Evolutionary conservation across 2,888 invertebrate species (phyloP), one percentile per base, ranked within the genome.

Genomic region (Chrysomela aeneicollis): DNA sequence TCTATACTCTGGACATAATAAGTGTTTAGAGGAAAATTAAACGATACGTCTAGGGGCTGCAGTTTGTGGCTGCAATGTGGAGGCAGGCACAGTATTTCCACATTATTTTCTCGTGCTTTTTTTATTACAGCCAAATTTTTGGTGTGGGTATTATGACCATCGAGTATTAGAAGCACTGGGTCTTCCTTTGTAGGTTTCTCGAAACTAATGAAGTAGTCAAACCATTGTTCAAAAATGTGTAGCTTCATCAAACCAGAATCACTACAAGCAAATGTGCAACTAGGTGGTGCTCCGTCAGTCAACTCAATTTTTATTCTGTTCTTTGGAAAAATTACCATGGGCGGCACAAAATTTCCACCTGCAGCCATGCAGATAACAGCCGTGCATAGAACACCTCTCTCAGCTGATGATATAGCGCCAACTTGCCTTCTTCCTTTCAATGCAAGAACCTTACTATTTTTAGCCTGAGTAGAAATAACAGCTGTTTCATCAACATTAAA

Each of bases 281-380:
- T 37, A 18, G 37, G 5, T 37, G 55, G 55, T 18, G 46, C 55
- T 19, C 10, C 9, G 2, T 17, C 30, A 15, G 21, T 32, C 6
- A 55, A 37, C n/a, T 55, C 55, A 37, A 12, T n/a, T 18, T 63
- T 63, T 37, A 42, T 51, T n/a, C 72, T 69, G 50, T 73, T 71
- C 35, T 75, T 63, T 17, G 72, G 73, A 66, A 73, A 75, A 42
- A 76, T 76, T 26, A 79, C 60, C 8, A 72, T 65, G 22, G 78
- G 78, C 8, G 19, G 78, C 75, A 79, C 69, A 59, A 68, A 78
- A 37, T 59, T 47, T 5, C 78, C 78, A 30, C 66, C 50, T 42
- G 75, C 77, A 71, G 68, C 74, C 68, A 76, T 71, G 55, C 69
- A 70, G 42, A 71, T 73, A 15, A 74, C 74, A 17, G 42, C 51